phyloP scores from a whole-genome alignment of 2,888 invertebrate genomes.

The Leptopterna dolabrata region DNA sequence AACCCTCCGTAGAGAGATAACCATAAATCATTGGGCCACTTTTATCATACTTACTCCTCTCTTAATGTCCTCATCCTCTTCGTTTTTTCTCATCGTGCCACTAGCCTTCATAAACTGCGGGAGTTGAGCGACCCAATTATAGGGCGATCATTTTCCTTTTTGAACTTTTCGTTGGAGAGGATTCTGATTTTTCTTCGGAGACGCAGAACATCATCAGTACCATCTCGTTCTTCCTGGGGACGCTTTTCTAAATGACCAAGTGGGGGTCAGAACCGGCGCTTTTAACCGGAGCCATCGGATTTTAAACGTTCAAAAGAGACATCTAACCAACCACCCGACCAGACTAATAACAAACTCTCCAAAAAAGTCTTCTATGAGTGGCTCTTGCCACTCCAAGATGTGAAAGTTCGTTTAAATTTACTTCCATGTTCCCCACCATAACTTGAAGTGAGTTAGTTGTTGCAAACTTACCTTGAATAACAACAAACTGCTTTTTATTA shows the following conservation, averaged over 20 bases:
- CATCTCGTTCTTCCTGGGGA: not conserved
- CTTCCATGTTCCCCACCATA: too few relatives aligned
- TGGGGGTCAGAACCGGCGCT: not conserved
- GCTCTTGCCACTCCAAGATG: too few relatives aligned
- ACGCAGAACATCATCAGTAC: not conserved
- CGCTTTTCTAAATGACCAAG: not conserved
- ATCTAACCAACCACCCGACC: too few relatives aligned
- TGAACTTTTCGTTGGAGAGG: not conserved
- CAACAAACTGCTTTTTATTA: too few relatives aligned
- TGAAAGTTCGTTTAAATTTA: too few relatives aligned
- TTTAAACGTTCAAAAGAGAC: too few relatives aligned
- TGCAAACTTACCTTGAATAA: too few relatives aligned
- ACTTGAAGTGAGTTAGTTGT: too few relatives aligned
- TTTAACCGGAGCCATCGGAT: not conserved
- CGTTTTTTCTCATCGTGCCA: not conserved
- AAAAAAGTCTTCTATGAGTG: too few relatives aligned
- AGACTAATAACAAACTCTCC: too few relatives aligned
- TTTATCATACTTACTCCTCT: slow-evolving; percentile 11
- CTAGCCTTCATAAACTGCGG: not conserved
- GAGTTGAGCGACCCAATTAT: not conserved
- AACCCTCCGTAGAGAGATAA: slow-evolving; percentile 14
- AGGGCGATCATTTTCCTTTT: not conserved
- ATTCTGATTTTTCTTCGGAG: not conserved
- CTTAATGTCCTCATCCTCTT: not conserved
- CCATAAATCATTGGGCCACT: slow-evolving; percentile 17